Evolutionary conservation across 2,888 invertebrate genomes (phyloP).

Genomic region (Corythucha ciliata): DNA sequence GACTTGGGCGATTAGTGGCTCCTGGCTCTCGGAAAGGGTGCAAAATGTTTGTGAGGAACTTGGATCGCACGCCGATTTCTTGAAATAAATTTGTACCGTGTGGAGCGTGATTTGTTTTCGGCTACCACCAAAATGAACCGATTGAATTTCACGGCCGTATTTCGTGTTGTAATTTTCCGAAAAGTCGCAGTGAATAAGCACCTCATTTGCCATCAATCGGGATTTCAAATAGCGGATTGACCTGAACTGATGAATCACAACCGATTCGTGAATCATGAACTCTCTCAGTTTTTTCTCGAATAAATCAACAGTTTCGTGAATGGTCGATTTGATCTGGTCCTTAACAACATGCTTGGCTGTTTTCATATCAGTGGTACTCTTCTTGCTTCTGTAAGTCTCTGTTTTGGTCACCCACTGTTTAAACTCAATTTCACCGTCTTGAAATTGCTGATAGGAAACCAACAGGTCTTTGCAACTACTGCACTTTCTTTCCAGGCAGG

Average conservation of each 20-base stretch:
- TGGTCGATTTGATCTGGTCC: neutral
- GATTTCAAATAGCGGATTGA: neutral
- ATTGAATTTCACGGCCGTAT: slow-evolving; percentile 3
- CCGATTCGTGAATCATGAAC: slow-evolving; percentile 10
- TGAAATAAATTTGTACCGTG: slow-evolving; percentile 11
- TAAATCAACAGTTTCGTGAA: neutral
- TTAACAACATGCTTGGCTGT: neutral
- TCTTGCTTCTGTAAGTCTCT: neutral
- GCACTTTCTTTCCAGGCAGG: neutral
- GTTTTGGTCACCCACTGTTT: neutral
- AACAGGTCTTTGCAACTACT: neutral
- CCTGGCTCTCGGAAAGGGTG: no score
- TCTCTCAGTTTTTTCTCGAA: neutral
- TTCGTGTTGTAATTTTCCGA: slow-evolving; percentile 5
- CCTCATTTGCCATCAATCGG: neutral
- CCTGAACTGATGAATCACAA: slow-evolving; percentile 6
- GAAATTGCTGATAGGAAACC: neutral
- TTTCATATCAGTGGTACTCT: neutral
- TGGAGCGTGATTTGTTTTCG: slow-evolving; percentile 9
- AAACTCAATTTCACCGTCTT: neutral
- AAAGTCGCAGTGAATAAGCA: slow-evolving; percentile 14
- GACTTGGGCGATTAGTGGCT: no score
- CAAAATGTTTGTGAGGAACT: no score
- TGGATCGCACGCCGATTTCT: no score
- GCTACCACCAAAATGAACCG: slow-evolving; percentile 9